A percentile compares a stretch with the other conserved stretches of the same genome.
phyloP scores from a whole-genome alignment of 2,888 invertebrate species.

The Tricholauxania praeusta region DNA sequence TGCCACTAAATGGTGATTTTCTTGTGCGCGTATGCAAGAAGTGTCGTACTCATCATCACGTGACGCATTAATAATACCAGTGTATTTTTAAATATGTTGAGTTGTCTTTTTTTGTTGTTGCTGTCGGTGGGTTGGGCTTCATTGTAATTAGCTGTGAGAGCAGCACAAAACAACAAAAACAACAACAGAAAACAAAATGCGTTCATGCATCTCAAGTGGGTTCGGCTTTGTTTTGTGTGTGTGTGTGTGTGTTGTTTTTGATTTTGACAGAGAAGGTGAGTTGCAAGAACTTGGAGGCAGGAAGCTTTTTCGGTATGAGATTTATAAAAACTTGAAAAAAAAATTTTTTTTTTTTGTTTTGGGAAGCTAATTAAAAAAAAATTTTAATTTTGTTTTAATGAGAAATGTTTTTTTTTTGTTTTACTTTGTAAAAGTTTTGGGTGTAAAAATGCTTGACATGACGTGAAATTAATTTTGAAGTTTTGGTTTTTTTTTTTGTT shows the following conservation, averaged over 20 bases:
- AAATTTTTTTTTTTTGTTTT: not conserved
- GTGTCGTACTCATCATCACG: conserved; percentile 18
- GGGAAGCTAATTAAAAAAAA: conserved; percentile 14
- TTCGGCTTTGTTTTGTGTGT: not conserved
- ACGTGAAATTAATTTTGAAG: too few species aligned
- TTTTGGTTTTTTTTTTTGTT: too few species aligned
- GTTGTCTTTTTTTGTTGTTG: not conserved
- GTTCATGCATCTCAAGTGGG: not conserved
- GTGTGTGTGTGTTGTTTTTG: not conserved
- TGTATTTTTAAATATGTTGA: not conserved
- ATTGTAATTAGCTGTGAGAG: conserved; percentile 24
- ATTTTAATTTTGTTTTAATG: too few species aligned
- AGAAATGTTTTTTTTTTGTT: not conserved
- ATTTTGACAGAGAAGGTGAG: not conserved
- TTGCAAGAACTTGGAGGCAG: not conserved
- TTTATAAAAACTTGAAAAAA: not conserved
- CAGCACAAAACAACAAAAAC: not conserved
- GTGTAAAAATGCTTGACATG: not conserved
- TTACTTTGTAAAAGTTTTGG: not conserved
- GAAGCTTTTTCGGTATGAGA: not conserved
- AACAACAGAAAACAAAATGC: not conserved
- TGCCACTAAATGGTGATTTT: not conserved
- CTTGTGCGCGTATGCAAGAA: conserved; percentile 7
- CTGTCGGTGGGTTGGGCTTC: conserved; percentile 21
- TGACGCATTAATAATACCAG: conserved; percentile 23